Percentiles rank a stretch among this genome's conserved stretches.
Conservation (phyloP, 2,888 invertebrate genomes). For the Leuctra nigra region DNA sequence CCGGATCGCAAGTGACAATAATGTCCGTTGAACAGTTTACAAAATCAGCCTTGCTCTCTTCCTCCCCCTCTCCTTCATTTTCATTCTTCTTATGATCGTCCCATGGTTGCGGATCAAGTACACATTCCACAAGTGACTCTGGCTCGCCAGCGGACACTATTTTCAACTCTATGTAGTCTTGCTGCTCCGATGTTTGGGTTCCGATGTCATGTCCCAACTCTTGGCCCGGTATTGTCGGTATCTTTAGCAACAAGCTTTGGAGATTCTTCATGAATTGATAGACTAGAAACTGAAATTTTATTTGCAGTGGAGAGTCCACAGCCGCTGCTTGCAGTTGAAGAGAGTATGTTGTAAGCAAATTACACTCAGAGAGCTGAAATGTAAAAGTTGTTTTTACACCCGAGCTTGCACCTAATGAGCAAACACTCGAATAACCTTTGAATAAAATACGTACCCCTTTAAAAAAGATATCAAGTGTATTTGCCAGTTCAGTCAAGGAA, state of each 20-base stretch:
- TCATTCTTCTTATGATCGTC: slow-evolving; percentile 10
- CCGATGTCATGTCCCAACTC: slow-evolving; percentile 6
- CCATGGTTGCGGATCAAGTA: slow-evolving; percentile 7
- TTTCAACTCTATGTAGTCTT: not conserved
- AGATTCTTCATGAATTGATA: slow-evolving; percentile 24
- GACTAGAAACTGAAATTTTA: slow-evolving; percentile 24
- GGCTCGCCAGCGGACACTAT: not conserved
- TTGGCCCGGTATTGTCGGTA: slow-evolving; percentile 16
- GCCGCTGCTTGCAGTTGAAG: slow-evolving; percentile 27
- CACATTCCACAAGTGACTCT: not conserved
- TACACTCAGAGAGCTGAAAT: slow-evolving; percentile 29
- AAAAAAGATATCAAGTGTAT: slow-evolving; percentile 23
- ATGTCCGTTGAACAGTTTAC: slow-evolving; percentile 17
- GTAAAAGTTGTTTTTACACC: not conserved
- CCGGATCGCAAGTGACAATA: slow-evolving; percentile 23
- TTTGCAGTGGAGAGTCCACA: slow-evolving; percentile 25
- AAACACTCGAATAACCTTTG: too few species aligned
- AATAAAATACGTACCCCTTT: slow-evolving; percentile 21
- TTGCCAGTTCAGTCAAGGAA: slow-evolving; percentile 23
- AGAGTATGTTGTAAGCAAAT: slow-evolving; percentile 26
- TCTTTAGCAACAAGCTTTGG: slow-evolving; percentile 18
- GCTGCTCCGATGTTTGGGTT: slow-evolving; percentile 8
- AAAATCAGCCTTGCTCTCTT: too few species aligned
- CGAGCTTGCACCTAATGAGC: not conserved
- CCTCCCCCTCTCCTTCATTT: not conserved